A percentile compares a stretch with the other conserved stretches of the same genome.
phyloP scores from a whole-genome alignment of 2,113 vertebrate species.

The Chionomys nivalis region DNA sequence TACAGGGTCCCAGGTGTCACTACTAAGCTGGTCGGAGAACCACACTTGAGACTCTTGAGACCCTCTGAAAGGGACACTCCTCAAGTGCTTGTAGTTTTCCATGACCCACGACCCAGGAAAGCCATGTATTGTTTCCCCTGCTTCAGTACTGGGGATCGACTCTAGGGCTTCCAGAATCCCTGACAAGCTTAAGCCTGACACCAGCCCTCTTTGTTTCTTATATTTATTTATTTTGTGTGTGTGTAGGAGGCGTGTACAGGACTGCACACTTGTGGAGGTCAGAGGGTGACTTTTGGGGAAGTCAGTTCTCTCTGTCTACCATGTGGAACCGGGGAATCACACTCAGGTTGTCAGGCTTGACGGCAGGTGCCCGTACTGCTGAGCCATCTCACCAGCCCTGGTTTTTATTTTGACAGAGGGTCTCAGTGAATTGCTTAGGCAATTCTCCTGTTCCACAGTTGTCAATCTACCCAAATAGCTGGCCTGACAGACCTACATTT shows the following conservation, averaged over 20 bases:
- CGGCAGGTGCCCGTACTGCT: not conserved
- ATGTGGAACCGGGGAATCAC: not conserved
- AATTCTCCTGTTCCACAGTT: not conserved
- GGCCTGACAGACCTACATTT: not conserved
- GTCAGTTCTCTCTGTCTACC: not conserved
- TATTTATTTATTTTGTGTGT: not conserved
- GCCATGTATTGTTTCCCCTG: not conserved
- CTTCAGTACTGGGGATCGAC: not conserved
- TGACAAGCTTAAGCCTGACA: not conserved
- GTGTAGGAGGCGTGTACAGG: not conserved
- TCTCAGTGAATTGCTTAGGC: not conserved
- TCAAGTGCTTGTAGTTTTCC: fast-evolving
- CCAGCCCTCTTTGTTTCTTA: no score
- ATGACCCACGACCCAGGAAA: not conserved
- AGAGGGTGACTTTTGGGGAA: no score
- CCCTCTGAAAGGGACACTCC: not conserved
- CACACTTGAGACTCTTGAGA: not conserved
- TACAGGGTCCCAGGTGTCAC: not conserved
- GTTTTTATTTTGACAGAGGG: not conserved
- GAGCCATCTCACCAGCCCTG: not conserved
- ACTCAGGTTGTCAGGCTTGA: not conserved
- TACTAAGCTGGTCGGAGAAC: no score
- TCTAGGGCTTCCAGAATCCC: not conserved
- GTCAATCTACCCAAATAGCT: not conserved
- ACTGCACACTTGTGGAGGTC: not conserved